These are phyloP conservation scores for Tringa solitaria DNA, from an alignment of 2,113 vertebrate genomes.

Conservation along the genomic window DNA sequence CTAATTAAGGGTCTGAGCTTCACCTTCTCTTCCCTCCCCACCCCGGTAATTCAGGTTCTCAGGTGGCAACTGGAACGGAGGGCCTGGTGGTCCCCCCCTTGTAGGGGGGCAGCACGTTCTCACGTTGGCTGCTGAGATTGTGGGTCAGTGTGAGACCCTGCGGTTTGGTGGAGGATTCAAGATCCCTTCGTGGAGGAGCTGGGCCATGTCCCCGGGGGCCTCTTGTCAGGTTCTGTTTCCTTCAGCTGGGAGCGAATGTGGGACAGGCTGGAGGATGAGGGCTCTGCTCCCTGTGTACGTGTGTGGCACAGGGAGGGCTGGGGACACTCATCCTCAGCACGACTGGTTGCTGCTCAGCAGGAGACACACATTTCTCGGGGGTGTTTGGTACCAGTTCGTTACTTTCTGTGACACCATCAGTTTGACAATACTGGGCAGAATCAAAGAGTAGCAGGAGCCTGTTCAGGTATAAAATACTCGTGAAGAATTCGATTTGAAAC, in stretches of 20 bases:
- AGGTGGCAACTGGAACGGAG: fast-evolving
- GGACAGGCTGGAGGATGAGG: not conserved
- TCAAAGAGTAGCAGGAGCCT: not conserved
- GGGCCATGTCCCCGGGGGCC: not conserved
- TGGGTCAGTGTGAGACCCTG: not conserved
- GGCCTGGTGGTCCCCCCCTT: not conserved
- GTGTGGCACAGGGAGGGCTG: not conserved
- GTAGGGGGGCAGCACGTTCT: not conserved
- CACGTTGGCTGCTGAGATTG: not conserved
- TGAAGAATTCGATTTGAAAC: not conserved
- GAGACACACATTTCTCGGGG: fast-evolving
- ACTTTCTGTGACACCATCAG: not conserved
- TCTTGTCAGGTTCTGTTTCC: not conserved
- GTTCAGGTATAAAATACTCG: not conserved
- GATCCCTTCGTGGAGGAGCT: not conserved
- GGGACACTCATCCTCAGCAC: not conserved
- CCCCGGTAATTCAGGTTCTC: not conserved
- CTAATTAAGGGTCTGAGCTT: not conserved
- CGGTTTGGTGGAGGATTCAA: not conserved
- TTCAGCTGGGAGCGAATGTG: not conserved
- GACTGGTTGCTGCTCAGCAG: not conserved
- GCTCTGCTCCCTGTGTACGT: fast-evolving
- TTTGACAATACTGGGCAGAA: not conserved
- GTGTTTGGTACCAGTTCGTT: not conserved
- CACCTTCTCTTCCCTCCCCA: not conserved